Percentiles rank a stretch among this genome's conserved stretches.
phyloP scores from a whole-genome alignment of 2,888 invertebrate genomes.

The Hypselothyrea guttata region DNA sequence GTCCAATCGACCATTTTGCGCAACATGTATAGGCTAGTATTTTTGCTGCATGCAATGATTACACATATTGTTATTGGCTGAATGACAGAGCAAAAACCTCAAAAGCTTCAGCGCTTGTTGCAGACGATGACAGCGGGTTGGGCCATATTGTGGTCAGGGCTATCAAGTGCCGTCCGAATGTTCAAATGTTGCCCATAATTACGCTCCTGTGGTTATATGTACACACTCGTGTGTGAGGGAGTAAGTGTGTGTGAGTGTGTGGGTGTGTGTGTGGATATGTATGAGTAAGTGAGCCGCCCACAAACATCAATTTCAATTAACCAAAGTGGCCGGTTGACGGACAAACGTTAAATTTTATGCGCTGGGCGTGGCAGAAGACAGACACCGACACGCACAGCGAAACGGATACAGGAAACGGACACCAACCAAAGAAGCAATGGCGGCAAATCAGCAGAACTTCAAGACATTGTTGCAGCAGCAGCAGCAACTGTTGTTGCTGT shows the following conservation, averaged over 20 bases:
- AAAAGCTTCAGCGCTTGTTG: conserved; percentile 9
- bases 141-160: conserved; percentile 35
- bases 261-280: conserved; percentile 12
- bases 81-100: conserved; percentile 3
- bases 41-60: conserved; percentile 3
- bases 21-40: conserved; percentile 3
- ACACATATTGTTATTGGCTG: background rate
- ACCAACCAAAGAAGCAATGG: background rate
- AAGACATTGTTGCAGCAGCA: conserved; percentile 59
- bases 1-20: background rate
- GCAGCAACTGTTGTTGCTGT: no score
- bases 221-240: background rate
- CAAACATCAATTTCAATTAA: conserved; percentile 76
- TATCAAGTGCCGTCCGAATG: conserved; percentile 21
- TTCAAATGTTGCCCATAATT: conserved; percentile 39
- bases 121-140: conserved; percentile 31
- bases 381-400: background rate
- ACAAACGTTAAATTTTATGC: conserved; percentile 75
- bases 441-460: conserved; percentile 14
- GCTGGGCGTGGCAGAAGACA: conserved; percentile 56
- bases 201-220: conserved; percentile 33
- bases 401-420: no score
- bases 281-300: conserved; percentile 55
- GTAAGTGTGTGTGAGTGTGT: background rate
- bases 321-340: conserved; percentile 75